Evolutionary conservation across 2,797 vertebrate species (phyloP).

Genomic region (Furcifer pardalis): DNA sequence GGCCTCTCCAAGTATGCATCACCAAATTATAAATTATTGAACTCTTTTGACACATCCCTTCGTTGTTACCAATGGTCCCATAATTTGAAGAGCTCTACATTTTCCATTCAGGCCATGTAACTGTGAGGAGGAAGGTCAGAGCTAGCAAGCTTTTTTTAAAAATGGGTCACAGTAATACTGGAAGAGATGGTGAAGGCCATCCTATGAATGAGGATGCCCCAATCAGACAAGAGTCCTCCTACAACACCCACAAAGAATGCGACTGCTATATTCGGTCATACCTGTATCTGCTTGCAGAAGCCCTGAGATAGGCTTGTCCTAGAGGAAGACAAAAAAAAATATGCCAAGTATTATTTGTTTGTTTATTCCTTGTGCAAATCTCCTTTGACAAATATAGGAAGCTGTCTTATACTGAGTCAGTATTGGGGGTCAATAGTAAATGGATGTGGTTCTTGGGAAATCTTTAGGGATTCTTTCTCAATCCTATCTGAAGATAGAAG

Average conservation of each 20-base stretch:
- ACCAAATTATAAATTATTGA: slow-evolving; percentile 31
- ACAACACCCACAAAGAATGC: background rate
- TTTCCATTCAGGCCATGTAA: background rate
- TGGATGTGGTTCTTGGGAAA: no score
- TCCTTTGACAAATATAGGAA: background rate
- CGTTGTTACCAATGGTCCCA: background rate
- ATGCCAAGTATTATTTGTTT: background rate
- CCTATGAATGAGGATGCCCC: no score
- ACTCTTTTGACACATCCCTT: slow-evolving; percentile 23
- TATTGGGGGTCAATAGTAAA: background rate
- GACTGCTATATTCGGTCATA: background rate
- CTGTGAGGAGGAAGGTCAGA: background rate
- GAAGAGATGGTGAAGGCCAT: background rate
- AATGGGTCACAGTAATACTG: background rate
- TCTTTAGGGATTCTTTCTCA: no score
- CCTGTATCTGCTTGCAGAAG: background rate
- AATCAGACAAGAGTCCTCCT: no score
- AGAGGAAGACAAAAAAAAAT: background rate
- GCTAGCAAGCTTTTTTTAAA: slow-evolving; percentile 9
- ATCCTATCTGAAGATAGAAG: no score
- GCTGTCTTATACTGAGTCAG: background rate
- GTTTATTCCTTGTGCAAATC: background rate
- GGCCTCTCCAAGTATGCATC: slow-evolving; percentile 7
- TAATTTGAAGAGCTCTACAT: slow-evolving; percentile 19
- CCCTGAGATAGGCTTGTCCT: no score